Percentiles rank a stretch among this genome's conserved stretches.
Conservation (phyloP, 92 coral and sea anemone species). For the Micromussa lordhowensis region DNA sequence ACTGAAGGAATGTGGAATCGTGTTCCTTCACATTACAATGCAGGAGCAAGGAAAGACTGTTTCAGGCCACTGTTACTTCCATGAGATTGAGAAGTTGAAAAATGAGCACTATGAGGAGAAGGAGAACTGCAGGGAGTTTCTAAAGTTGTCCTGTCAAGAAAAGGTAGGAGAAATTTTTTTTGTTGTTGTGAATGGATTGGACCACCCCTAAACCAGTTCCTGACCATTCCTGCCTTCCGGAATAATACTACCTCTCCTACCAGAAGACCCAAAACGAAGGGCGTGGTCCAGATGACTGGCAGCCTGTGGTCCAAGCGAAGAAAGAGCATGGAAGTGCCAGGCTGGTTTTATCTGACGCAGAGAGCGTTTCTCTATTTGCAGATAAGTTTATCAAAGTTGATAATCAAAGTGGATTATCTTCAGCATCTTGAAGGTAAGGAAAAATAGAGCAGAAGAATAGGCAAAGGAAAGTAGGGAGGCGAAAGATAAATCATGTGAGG, state of each 20-base stretch:
- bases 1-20: too few relatives aligned
- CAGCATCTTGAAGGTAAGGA: not conserved
- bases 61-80: too few relatives aligned
- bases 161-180: conserved; percentile 28
- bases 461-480: not conserved
- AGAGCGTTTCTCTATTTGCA: too few relatives aligned
- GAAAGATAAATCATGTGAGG: not conserved
- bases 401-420: not conserved
- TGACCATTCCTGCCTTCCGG: too few relatives aligned
- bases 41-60: too few relatives aligned
- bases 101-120: too few relatives aligned
- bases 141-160: too few relatives aligned
- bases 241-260: not conserved
- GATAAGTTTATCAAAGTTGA: not conserved
- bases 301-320: conserved; percentile 20
- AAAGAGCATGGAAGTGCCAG: not conserved
- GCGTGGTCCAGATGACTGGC: conserved; percentile 18
- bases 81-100: too few relatives aligned
- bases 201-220: conserved; percentile 1
- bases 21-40: too few relatives aligned
- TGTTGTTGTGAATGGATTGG: conserved; percentile 60
- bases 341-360: too few relatives aligned
- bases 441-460: not conserved
- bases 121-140: too few relatives aligned
- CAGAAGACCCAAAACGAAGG: conserved; percentile 4